Evolutionary conservation across 2,113 vertebrate genomes (phyloP).

Genomic region (Gadus chalcogrammus): DNA sequence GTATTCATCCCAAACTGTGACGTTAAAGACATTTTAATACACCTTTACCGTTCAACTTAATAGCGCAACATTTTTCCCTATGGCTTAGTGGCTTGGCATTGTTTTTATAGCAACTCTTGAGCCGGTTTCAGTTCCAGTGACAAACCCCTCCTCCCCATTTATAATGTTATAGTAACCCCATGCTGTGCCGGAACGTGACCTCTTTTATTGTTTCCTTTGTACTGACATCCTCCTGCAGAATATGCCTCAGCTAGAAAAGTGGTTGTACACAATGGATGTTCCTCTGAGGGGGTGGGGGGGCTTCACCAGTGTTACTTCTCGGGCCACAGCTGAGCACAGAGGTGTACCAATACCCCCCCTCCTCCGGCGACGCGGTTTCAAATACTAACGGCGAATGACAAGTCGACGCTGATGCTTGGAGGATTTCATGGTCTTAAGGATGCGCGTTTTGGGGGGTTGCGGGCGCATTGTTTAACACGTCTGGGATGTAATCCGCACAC

Average conservation of each 20-base stretch:
- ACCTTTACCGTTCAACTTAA: neutral
- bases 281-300: constrained; percentile 57
- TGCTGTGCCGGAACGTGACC: constrained; percentile 61
- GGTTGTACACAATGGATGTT: constrained; percentile 52
- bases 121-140: constrained; percentile 18
- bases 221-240: constrained; percentile 64
- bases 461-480: constrained; percentile 72
- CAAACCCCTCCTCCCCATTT: constrained; percentile 49
- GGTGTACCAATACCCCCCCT: constrained; percentile 40
- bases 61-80: neutral
- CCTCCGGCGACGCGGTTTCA: constrained; percentile 49
- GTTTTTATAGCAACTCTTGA: constrained; percentile 25
- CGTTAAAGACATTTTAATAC: neutral
- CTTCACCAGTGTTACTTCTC: constrained; percentile 63
- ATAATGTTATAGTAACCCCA: constrained; percentile 55
- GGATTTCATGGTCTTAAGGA: constrained; percentile 75
- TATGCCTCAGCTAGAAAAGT: constrained; percentile 63
- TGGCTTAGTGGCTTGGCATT: neutral
- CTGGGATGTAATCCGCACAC: constrained; percentile 70
- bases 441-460: constrained; percentile 64
- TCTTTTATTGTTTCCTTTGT: constrained; percentile 72
- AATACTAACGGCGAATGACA: constrained; percentile 77
- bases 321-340: constrained; percentile 54
- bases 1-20: too few species aligned
- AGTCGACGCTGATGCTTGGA: constrained; percentile 64